These are phyloP conservation scores for Leptobrachium leishanense DNA, from an alignment of 2,113 vertebrate genomes.

Conservation along the genomic window DNA sequence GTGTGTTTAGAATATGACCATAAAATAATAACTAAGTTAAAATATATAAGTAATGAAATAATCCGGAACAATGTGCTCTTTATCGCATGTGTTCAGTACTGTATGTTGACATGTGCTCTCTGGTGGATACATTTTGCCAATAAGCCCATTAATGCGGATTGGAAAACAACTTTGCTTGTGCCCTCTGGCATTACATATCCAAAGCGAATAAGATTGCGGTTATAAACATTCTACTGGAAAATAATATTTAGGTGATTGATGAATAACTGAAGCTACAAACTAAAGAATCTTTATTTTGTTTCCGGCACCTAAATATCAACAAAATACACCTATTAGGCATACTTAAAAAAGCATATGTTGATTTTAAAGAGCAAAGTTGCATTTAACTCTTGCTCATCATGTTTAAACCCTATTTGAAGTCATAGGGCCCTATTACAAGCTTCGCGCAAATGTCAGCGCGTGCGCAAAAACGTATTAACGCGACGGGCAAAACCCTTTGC, in stretches of 20 bases:
- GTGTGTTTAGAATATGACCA: slow-evolving; percentile 18
- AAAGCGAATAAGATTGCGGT: slow-evolving; percentile 44
- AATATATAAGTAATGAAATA: slow-evolving; percentile 23
- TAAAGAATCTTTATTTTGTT: slow-evolving; percentile 7
- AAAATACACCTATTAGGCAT: too few species aligned
- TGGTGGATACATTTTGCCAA: slow-evolving; percentile 38
- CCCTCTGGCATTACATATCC: slow-evolving; percentile 31
- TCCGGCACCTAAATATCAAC: slow-evolving; percentile 10
- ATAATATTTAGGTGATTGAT: slow-evolving; percentile 36
- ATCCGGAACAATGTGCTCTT: slow-evolving; percentile 25
- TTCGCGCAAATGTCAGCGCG: too few species aligned
- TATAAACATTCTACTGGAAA: slow-evolving; percentile 46
- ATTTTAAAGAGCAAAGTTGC: too few species aligned
- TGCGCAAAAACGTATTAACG: too few species aligned
- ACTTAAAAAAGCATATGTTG: too few species aligned
- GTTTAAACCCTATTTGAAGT: too few species aligned
- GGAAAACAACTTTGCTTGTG: slow-evolving; percentile 37
- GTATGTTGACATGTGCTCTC: slow-evolving; percentile 43
- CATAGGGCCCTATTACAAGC: too few species aligned
- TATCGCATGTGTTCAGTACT: slow-evolving; percentile 15
- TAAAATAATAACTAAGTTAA: slow-evolving; percentile 13
- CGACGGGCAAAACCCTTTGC: too few species aligned
- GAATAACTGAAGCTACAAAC: slow-evolving; percentile 37
- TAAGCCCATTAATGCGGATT: slow-evolving; percentile 33
- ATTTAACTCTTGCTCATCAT: too few species aligned